A percentile compares a stretch with the other conserved stretches of the same genome.
These are phyloP conservation scores for Oreochromis mossambicus DNA, from an alignment of 2,797 vertebrate species.

Conservation along the genomic window DNA sequence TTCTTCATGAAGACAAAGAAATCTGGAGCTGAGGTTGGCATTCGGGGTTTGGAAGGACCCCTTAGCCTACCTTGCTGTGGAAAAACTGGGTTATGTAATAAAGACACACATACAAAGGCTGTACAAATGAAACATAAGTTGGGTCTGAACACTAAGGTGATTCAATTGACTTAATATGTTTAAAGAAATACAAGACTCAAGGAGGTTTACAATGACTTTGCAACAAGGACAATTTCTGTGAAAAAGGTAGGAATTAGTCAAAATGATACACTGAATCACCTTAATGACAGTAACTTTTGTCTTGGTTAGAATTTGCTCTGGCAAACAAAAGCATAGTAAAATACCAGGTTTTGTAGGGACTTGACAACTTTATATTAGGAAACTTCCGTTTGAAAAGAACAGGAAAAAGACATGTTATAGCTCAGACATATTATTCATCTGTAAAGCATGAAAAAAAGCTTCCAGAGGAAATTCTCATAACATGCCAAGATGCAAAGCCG, in stretches of 20 bases:
- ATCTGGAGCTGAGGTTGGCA: constrained; percentile 91
- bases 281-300: constrained; percentile 71
- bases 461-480: constrained; percentile 67
- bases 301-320: constrained; percentile 66
- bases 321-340: not conserved
- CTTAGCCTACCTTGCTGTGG: constrained; percentile 98
- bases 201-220: not conserved
- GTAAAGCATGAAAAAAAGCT: not conserved
- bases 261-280: constrained; percentile 73
- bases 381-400: constrained; percentile 1
- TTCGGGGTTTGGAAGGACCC: constrained; percentile 95
- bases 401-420: not conserved
- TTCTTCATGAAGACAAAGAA: constrained; percentile 96
- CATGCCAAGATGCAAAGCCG: constrained; percentile 64
- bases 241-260: not conserved
- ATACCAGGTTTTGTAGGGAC: not conserved
- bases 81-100: constrained; percentile 98
- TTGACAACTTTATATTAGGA: not conserved
- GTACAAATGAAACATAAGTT: constrained; percentile 88
- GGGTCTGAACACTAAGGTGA: constrained; percentile 87
- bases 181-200: not conserved
- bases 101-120: constrained; percentile 95
- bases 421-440: not conserved
- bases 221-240: not conserved
- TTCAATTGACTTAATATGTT: constrained; percentile 55